These are phyloP conservation scores for Pteropus rufus DNA, from an alignment of 2,797 vertebrate genomes.

Conservation along the genomic window DNA sequence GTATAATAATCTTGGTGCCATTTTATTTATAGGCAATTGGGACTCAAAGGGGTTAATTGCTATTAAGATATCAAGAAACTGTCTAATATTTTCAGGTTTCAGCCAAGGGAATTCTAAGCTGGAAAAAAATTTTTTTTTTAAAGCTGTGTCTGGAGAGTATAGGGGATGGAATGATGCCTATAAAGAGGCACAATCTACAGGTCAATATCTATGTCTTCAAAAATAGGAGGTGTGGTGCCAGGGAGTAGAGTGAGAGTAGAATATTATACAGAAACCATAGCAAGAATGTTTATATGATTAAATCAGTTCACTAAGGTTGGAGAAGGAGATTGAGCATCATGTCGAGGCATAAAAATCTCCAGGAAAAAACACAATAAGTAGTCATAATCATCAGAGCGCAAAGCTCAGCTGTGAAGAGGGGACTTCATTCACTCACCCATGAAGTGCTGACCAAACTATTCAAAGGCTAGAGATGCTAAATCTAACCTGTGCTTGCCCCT, in stretches of 20 bases:
- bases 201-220: background rate
- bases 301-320: background rate
- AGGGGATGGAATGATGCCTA: background rate
- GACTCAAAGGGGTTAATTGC: background rate
- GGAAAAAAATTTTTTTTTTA: background rate
- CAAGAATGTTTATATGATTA: background rate
- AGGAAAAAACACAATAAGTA: background rate
- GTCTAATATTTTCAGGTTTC: background rate
- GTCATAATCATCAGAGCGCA: background rate
- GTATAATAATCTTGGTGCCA: background rate
- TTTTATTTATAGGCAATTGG: background rate
- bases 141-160: background rate
- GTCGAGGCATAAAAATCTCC: background rate
- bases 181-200: background rate
- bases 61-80: background rate
- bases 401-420: background rate
- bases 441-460: background rate
- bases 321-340: background rate
- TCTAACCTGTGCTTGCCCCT: background rate
- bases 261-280: background rate
- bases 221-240: background rate
- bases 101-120: background rate
- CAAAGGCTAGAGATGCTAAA: background rate
- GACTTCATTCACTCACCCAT: background rate
- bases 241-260: background rate